These are phyloP conservation scores for Morpho achilles DNA, from an alignment of 2,888 invertebrate genomes.

Conservation along the genomic window DNA sequence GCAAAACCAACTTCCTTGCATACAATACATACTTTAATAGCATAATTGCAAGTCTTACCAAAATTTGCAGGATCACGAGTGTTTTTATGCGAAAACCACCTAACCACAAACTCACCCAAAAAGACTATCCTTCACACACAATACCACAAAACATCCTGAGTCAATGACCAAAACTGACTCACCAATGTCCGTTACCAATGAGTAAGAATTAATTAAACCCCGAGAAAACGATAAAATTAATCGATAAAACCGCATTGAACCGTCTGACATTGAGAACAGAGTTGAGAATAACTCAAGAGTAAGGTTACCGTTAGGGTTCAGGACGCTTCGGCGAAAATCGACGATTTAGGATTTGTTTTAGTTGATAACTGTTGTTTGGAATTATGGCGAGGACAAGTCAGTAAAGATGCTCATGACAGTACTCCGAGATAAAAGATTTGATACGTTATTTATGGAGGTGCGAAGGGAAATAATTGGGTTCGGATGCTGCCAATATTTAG, in stretches of 20 bases:
- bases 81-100: conserved; percentile 16
- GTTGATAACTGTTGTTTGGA: conserved; percentile 42
- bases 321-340: conserved; percentile 52
- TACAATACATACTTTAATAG: conserved; percentile 5
- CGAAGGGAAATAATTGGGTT: conserved; percentile 13
- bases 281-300: conserved; percentile 34
- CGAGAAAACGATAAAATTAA: conserved; percentile 47
- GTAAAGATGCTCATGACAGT: conserved; percentile 18
- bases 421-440: conserved; percentile 20
- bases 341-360: conserved; percentile 65
- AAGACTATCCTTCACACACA: conserved; percentile 18
- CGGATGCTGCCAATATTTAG: conserved; percentile 3
- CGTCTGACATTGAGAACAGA: conserved; percentile 37
- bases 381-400: conserved; percentile 29
- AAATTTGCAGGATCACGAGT: conserved; percentile 14
- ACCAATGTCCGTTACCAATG: conserved; percentile 63
- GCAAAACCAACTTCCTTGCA: conserved; percentile 7
- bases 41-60: background rate
- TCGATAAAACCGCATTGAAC: conserved; percentile 35
- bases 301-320: conserved; percentile 52
- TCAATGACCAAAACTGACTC: conserved; percentile 52
- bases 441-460: conserved; percentile 21
- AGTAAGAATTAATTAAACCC: conserved; percentile 73
- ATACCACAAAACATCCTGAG: conserved; percentile 27
- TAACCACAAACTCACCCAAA: conserved; percentile 22